Conservation (phyloP, 2,797 vertebrate genomes). For the Melanotaenia parkinsoni region DNA sequence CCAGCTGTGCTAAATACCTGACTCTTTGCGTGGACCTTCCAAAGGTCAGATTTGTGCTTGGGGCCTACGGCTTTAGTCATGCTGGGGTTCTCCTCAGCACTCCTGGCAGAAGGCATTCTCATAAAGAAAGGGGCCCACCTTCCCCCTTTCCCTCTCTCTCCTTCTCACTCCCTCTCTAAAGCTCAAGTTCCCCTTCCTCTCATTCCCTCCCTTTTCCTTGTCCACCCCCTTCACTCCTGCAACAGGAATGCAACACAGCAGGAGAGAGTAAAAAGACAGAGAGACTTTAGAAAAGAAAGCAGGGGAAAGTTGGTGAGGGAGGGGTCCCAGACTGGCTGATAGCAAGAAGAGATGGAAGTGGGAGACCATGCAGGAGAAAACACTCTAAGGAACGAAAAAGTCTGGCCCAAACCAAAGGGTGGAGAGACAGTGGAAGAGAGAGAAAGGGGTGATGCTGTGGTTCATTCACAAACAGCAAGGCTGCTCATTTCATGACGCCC, state of each 20-base stretch:
- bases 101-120: constrained; percentile 84
- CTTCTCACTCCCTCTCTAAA: constrained; percentile 66
- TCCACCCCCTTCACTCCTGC: constrained; percentile 76
- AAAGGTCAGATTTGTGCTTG: constrained; percentile 82
- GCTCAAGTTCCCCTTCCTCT: constrained; percentile 78
- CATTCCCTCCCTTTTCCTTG: constrained; percentile 66
- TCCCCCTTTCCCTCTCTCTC: constrained; percentile 71
- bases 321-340: constrained; percentile 61
- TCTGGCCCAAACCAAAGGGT: constrained; percentile 70
- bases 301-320: constrained; percentile 61
- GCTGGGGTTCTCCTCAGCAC: constrained; percentile 84
- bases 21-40: constrained; percentile 80
- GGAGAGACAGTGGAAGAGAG: constrained; percentile 56
- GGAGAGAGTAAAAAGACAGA: constrained; percentile 78
- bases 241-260: constrained; percentile 82
- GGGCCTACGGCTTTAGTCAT: constrained; percentile 85
- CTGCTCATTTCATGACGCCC: constrained; percentile 69
- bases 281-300: constrained; percentile 74
- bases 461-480: constrained; percentile 67
- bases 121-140: constrained; percentile 87
- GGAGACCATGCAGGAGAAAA: constrained; percentile 56
- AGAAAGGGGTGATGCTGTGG: constrained; percentile 41
- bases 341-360: constrained; percentile 49
- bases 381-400: constrained; percentile 7
- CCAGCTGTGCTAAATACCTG: constrained; percentile 87